These are phyloP conservation scores for Haemorhous mexicanus DNA, from an alignment of 2,113 vertebrate genomes.

Conservation along the genomic window DNA sequence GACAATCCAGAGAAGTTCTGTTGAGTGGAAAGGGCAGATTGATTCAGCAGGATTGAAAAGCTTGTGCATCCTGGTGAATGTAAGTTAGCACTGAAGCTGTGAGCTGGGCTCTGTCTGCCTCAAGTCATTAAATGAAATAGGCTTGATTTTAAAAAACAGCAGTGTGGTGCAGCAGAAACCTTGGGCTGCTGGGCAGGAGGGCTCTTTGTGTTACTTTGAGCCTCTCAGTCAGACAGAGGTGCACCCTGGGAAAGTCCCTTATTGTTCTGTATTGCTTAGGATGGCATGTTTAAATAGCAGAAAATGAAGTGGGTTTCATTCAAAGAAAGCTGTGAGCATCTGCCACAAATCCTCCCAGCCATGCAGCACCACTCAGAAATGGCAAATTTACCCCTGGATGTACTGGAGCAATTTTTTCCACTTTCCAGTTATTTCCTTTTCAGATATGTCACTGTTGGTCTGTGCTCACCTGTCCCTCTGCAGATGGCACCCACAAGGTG, in stretches of 20 bases:
- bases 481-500: neutral
- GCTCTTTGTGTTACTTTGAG: neutral
- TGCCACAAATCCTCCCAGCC: constrained; percentile 2
- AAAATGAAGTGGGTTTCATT: neutral
- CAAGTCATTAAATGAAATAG: neutral
- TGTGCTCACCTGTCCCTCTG: neutral
- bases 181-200: neutral
- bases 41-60: neutral
- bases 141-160: neutral
- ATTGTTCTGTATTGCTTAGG: neutral
- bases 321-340: constrained; percentile 20
- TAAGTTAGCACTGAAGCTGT: neutral
- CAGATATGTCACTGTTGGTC: neutral
- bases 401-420: neutral
- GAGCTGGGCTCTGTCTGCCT: neutral
- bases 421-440: neutral
- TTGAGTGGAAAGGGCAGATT: neutral
- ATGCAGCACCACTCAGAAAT: neutral
- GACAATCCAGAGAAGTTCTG: neutral
- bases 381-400: neutral
- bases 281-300: neutral
- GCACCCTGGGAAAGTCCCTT: neutral
- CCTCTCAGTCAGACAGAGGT: neutral
- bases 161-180: neutral
- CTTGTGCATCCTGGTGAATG: neutral